phyloP scores from a whole-genome alignment of 2,113 vertebrate species.

The Lasiurus cinereus region DNA sequence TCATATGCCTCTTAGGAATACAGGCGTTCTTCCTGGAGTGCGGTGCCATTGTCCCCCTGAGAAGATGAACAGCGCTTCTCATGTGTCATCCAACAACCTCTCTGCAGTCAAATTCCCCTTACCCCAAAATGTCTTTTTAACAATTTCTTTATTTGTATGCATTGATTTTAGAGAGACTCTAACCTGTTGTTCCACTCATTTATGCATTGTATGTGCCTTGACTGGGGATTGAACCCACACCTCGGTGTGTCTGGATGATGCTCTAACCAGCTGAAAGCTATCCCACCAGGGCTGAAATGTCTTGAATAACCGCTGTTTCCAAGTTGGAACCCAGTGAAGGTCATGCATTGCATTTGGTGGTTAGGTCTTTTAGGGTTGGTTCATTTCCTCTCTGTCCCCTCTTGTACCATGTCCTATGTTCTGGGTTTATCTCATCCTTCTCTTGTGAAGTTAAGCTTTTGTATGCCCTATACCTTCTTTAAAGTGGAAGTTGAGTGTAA shows the following conservation, averaged over 20 bases:
- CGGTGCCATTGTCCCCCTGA: background rate
- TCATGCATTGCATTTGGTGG: background rate
- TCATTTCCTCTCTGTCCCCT: background rate
- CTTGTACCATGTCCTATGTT: background rate
- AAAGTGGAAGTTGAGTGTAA: background rate
- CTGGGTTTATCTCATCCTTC: background rate
- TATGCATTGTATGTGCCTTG: background rate
- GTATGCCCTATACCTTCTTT: background rate
- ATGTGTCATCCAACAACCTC: background rate
- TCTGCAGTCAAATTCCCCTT: background rate
- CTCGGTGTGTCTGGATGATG: background rate
- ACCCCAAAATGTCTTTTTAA: background rate
- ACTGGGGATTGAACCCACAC: background rate
- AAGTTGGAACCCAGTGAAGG: background rate
- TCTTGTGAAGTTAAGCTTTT: background rate
- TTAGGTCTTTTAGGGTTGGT: background rate
- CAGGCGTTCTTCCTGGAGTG: background rate
- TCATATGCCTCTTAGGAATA: background rate
- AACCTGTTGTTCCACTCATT: background rate
- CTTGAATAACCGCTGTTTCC: background rate
- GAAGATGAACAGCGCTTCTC: background rate
- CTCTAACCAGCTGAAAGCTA: background rate
- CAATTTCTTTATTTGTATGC: background rate
- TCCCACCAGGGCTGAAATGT: background rate
- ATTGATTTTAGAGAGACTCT: background rate